Conservation (phyloP, 2,888 invertebrate genomes). For the Himalopsyche anomala region DNA sequence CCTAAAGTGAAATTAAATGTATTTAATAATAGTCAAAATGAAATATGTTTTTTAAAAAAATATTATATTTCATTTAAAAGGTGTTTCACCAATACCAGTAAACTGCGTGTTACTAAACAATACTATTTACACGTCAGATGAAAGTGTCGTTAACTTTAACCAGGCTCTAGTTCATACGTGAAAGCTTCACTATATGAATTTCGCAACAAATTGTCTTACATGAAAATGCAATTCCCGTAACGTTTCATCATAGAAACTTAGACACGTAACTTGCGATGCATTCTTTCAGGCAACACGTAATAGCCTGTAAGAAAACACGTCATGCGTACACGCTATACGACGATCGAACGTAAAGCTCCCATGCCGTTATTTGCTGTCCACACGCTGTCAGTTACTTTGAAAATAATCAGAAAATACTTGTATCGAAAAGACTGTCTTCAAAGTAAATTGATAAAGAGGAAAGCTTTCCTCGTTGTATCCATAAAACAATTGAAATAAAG, state of each 20-base stretch:
- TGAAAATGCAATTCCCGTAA: conserved; percentile 7
- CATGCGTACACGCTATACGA: neutral
- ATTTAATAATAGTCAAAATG: no score
- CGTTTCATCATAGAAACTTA: conserved; percentile 16
- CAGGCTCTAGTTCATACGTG: neutral
- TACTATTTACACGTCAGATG: neutral
- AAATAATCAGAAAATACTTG: conserved; percentile 30
- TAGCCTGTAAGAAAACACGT: conserved; percentile 20
- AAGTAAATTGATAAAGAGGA: conserved; percentile 24
- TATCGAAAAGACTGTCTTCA: neutral
- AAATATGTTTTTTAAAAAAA: no score
- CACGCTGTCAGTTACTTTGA: conserved; percentile 20
- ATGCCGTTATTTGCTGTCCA: conserved; percentile 30
- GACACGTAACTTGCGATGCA: conserved; percentile 34
- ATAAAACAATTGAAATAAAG: no score
- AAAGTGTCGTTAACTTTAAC: conserved; percentile 5
- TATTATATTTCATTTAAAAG: no score
- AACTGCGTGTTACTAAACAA: no score
- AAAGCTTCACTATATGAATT: conserved; percentile 20
- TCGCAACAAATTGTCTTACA: conserved; percentile 26
- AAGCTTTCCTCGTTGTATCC: neutral
- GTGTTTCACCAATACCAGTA: no score
- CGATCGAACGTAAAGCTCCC: conserved; percentile 23
- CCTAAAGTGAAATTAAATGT: no score
- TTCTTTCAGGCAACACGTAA: conserved; percentile 26